phyloP scores from a whole-genome alignment of 2,888 invertebrate genomes.

The Diarsia mendica region DNA sequence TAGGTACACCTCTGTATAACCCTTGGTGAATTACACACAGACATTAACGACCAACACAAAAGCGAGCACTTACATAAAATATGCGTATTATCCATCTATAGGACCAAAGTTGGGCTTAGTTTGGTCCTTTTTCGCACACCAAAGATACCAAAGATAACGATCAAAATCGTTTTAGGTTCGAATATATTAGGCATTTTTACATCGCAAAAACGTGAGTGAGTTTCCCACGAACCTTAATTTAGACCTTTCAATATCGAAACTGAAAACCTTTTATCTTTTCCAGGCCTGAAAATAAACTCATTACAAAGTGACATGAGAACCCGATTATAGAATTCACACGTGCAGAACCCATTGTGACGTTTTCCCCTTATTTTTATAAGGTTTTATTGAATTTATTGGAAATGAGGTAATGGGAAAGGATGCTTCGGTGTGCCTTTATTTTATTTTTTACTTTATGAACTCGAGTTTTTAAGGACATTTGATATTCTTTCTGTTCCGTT shows the following conservation, averaged over 20 bases:
- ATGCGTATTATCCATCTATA: background rate
- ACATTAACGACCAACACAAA: background rate
- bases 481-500: conserved; percentile 17
- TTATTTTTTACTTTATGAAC: conserved; percentile 36
- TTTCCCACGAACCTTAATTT: conserved; percentile 61
- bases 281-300: conserved; percentile 70
- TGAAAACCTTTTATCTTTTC: conserved; percentile 70
- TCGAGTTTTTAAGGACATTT: conserved; percentile 35
- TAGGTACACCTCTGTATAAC: too few relatives aligned
- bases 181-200: conserved; percentile 59
- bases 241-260: conserved; percentile 67
- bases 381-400: conserved; percentile 63
- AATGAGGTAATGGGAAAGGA: conserved; percentile 47
- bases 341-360: conserved; percentile 53
- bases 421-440: conserved; percentile 42
- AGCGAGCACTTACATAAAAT: background rate
- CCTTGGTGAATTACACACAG: too few relatives aligned
- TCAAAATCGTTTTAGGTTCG: conserved; percentile 48
- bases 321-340: conserved; percentile 64
- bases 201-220: conserved; percentile 53
- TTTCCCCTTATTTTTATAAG: conserved; percentile 51
- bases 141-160: conserved; percentile 50
- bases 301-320: conserved; percentile 72
- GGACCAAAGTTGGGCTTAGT: conserved; percentile 15
- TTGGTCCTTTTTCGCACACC: conserved; percentile 18